Conservation (phyloP, 2,888 invertebrate species). For the Erebia epiphron region DNA sequence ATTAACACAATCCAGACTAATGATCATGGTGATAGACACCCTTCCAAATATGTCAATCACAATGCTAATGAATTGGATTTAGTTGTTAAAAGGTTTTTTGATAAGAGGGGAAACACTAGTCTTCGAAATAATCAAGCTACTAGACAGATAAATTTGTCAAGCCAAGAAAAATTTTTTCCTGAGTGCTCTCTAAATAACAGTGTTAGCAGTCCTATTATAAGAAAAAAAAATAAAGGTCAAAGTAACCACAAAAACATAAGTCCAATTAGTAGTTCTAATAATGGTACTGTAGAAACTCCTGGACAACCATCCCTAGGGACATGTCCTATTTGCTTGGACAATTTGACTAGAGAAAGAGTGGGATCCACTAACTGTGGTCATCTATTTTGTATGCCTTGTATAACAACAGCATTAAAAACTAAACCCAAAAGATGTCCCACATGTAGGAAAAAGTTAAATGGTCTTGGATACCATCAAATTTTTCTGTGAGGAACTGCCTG, state of each 20-base stretch:
- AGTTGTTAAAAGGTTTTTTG: neutral
- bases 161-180: neutral
- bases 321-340: slow-evolving; percentile 63
- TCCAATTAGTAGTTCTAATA: neutral
- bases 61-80: neutral
- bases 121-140: neutral
- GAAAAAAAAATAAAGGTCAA: neutral
- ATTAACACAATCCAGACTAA: neutral
- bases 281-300: neutral
- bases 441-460: slow-evolving; percentile 55
- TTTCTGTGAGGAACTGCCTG: slow-evolving; percentile 45
- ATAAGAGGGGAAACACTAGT: too few relatives aligned
- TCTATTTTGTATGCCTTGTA: slow-evolving; percentile 59
- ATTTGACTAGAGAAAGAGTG: slow-evolving; percentile 45
- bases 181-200: neutral
- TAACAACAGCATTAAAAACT: slow-evolving; percentile 47
- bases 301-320: slow-evolving; percentile 46
- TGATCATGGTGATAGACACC: neutral
- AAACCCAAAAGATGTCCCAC: slow-evolving; percentile 57
- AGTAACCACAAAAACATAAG: neutral
- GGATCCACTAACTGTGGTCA: slow-evolving; percentile 65
- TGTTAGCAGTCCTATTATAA: neutral
- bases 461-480: slow-evolving; percentile 54
- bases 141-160: neutral
- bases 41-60: neutral